Conservation (phyloP, 2,888 invertebrate genomes). For the Brenthis ino region DNA sequence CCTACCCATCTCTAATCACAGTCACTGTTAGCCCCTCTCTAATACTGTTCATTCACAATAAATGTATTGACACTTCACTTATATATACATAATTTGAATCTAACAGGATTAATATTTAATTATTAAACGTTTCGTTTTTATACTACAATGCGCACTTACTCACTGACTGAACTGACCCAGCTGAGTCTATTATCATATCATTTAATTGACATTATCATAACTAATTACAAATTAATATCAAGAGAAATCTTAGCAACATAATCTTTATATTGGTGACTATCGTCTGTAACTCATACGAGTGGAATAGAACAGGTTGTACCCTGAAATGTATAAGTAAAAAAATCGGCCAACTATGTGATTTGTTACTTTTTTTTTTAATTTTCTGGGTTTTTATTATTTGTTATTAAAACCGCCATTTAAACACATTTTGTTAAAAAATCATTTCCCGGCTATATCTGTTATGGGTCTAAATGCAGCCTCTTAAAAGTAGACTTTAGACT, state of each 20-base stretch:
- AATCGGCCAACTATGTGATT: too few relatives aligned
- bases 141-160: constrained; percentile 17
- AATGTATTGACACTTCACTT: constrained; percentile 10
- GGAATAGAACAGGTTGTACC: too few relatives aligned
- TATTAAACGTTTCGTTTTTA: constrained; percentile 8
- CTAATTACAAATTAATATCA: constrained; percentile 29
- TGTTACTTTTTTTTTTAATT: too few relatives aligned
- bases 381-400: too few relatives aligned
- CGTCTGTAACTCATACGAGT: too few relatives aligned
- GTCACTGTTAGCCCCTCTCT: constrained; percentile 2
- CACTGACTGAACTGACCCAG: constrained; percentile 35
- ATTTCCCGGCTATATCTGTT: too few relatives aligned
- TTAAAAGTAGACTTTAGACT: too few relatives aligned
- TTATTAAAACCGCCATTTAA: too few relatives aligned
- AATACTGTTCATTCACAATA: not conserved
- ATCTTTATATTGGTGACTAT: constrained; percentile 18
- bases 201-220: constrained; percentile 36
- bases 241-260: constrained; percentile 15
- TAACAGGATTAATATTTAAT: not conserved
- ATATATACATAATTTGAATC: not conserved
- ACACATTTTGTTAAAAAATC: too few relatives aligned
- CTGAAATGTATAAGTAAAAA: too few relatives aligned
- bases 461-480: too few relatives aligned
- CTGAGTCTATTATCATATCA: constrained; percentile 34
- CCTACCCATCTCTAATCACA: constrained; percentile 17